Evolutionary conservation across 1,140 invertebrate genomes (phyloP).

Genomic region (Drosophila persimilis): DNA sequence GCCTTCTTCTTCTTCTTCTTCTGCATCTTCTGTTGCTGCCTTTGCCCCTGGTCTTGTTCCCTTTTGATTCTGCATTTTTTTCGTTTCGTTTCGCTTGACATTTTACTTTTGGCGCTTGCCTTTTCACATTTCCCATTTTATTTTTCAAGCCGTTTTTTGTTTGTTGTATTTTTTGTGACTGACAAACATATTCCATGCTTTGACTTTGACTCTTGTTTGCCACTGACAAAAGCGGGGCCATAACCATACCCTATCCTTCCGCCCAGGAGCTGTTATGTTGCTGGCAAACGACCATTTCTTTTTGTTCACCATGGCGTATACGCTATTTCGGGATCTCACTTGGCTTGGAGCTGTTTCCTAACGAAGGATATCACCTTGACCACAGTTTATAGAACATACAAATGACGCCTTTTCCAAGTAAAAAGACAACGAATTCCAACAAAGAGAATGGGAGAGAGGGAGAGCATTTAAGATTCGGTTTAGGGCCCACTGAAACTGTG

Average conservation of each 20-base stretch:
- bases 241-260: conserved; percentile 20
- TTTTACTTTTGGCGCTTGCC: conserved; percentile 70
- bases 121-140: conserved; percentile 56
- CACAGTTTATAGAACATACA: too few relatives aligned
- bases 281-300: too few relatives aligned
- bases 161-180: conserved; percentile 39
- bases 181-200: conserved; percentile 56
- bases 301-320: conserved; percentile 20
- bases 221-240: conserved; percentile 22
- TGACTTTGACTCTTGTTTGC: conserved; percentile 20
- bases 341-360: conserved; percentile 12
- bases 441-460: too few relatives aligned
- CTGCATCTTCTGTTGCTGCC: conserved; percentile 19
- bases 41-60: conserved; percentile 28
- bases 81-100: conserved; percentile 71
- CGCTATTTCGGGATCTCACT: conserved; percentile 21
- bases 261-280: conserved; percentile 12
- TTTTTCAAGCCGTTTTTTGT: conserved; percentile 18
- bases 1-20: conserved; percentile 18
- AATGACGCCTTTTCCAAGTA: too few relatives aligned
- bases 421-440: too few relatives aligned
- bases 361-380: too few relatives aligned
- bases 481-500: conserved; percentile 2
- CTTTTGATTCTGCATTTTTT: conserved; percentile 27
- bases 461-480: conserved; percentile 51